Conservation (phyloP, 2,113 vertebrate genomes). For the Cervus canadensis region DNA sequence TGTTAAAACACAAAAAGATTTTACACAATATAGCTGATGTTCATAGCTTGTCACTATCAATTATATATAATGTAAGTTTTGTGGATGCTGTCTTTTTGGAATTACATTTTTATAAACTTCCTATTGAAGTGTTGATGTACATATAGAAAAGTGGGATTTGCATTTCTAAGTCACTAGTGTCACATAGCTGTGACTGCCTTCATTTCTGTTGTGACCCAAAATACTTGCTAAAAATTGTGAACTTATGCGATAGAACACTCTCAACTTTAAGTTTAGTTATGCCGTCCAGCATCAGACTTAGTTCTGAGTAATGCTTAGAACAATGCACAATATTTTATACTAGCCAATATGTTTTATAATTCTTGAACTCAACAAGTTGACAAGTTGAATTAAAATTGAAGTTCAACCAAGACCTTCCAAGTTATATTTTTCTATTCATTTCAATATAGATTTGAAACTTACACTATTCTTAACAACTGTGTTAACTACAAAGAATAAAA, state of each 20-base stretch:
- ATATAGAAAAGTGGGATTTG: background rate
- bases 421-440: background rate
- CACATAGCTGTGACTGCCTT: background rate
- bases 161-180: background rate
- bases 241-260: background rate
- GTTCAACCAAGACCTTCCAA: background rate
- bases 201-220: background rate
- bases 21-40: background rate
- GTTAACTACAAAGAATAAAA: constrained; percentile 50
- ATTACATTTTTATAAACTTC: background rate
- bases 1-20: constrained; percentile 29
- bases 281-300: background rate
- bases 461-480: constrained; percentile 23
- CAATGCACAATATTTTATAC: background rate
- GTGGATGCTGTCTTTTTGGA: background rate
- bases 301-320: background rate
- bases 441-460: background rate
- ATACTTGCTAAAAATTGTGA: constrained; percentile 18
- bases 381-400: constrained; percentile 27
- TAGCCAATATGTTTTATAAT: background rate
- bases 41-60: background rate
- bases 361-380: background rate
- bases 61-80: background rate
- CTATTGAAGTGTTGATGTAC: background rate
- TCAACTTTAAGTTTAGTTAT: background rate